phyloP scores from a whole-genome alignment of 2,888 invertebrate genomes.

The Spodoptera picta region DNA sequence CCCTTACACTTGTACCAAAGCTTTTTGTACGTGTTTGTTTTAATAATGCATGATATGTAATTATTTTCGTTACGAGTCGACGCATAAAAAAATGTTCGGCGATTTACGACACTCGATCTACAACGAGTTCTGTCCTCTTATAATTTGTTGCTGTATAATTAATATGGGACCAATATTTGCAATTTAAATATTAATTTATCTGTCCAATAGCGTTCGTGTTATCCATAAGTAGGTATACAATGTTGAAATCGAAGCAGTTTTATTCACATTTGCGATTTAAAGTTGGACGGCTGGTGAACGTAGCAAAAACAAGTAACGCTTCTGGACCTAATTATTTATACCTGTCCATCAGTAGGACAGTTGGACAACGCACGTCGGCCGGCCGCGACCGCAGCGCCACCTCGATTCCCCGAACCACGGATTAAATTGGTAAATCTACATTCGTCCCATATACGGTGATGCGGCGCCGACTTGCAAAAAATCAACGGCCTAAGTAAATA shows the following conservation, averaged over 20 bases:
- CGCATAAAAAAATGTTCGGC: conserved; percentile 65
- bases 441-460: conserved; percentile 76
- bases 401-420: conserved; percentile 75
- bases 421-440: conserved; percentile 85
- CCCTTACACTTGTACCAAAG: conserved; percentile 83
- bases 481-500: conserved; percentile 80
- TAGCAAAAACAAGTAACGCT: conserved; percentile 66
- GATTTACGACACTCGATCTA: conserved; percentile 68
- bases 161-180: conserved; percentile 55
- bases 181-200: conserved; percentile 61
- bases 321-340: conserved; percentile 69
- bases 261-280: conserved; percentile 64
- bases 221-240: conserved; percentile 51
- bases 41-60: conserved; percentile 86
- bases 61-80: conserved; percentile 79
- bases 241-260: conserved; percentile 61
- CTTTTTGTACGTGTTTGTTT: conserved; percentile 78
- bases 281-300: conserved; percentile 48
- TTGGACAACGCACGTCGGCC: conserved; percentile 58
- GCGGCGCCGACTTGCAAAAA: conserved; percentile 80
- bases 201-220: conserved; percentile 54
- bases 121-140: conserved; percentile 50
- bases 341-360: conserved; percentile 69
- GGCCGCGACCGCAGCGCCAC: conserved; percentile 64
- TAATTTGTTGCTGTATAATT: conserved; percentile 60